These are phyloP conservation scores for Chitala chitala DNA, from an alignment of 2,113 vertebrate species.

Conservation along the genomic window DNA sequence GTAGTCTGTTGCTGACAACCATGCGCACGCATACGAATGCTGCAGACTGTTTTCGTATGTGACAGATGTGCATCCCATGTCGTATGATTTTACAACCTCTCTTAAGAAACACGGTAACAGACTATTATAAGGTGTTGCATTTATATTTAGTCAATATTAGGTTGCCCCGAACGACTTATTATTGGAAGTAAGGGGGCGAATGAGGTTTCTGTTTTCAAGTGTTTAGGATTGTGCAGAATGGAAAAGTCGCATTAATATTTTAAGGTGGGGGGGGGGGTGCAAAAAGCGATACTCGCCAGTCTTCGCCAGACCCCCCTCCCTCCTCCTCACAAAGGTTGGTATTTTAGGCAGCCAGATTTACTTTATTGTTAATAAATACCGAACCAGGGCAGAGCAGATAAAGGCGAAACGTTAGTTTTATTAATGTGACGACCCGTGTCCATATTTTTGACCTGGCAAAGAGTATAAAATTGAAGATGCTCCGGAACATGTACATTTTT, in stretches of 20 bases:
- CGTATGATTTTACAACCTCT: not conserved
- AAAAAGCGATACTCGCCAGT: not conserved
- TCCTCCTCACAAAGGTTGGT: not conserved
- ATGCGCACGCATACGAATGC: not conserved
- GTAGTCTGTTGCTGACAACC: not conserved
- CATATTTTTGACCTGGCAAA: not conserved
- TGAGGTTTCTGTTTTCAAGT: not conserved
- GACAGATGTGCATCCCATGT: not conserved
- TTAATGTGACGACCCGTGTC: not conserved
- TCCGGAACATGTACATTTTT: not conserved
- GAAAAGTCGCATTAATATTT: constrained; percentile 19
- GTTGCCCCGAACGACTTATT: too few relatives aligned
- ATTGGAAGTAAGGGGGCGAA: not conserved
- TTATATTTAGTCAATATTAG: too few relatives aligned
- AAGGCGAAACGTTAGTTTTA: not conserved
- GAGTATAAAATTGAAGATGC: not conserved
- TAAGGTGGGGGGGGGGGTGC: constrained; percentile 1
- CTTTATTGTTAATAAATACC: not conserved
- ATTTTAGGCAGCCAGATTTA: constrained; percentile 11
- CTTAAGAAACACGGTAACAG: not conserved
- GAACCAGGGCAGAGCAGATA: not conserved
- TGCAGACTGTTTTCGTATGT: not conserved
- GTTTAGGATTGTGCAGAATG: constrained; percentile 2
- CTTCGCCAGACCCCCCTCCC: not conserved
- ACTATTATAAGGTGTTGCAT: not conserved